Conservation (phyloP, 2,888 invertebrate genomes). For the Leptura quadrifasciata region DNA sequence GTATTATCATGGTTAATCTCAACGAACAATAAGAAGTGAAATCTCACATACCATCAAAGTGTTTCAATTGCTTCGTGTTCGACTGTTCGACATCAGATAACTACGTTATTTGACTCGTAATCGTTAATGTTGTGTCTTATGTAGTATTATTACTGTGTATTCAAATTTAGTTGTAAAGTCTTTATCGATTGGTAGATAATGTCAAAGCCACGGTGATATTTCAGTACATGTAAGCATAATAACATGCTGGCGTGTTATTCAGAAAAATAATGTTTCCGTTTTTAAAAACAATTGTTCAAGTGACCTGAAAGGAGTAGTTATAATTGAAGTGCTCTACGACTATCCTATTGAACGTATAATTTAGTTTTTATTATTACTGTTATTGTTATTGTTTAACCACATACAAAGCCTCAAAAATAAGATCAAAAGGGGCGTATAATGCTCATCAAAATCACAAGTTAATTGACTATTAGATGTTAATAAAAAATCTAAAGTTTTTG, state of each 20-base stretch:
- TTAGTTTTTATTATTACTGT: no score
- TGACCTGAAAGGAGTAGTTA: background rate
- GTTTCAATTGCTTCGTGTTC: conserved; percentile 34
- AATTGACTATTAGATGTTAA: no score
- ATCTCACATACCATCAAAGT: conserved; percentile 34
- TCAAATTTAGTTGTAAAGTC: conserved; percentile 18
- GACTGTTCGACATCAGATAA: conserved; percentile 36
- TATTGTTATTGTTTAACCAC: no score
- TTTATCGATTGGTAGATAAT: conserved; percentile 12
- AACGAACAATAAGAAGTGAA: conserved; percentile 11
- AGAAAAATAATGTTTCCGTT: background rate
- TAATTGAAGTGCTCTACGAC: no score
- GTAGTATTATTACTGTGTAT: conserved; percentile 23
- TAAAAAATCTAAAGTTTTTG: no score
- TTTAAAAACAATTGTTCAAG: background rate
- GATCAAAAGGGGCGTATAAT: no score
- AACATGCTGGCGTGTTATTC: background rate
- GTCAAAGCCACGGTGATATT: conserved; percentile 9
- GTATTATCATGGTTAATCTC: background rate
- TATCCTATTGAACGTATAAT: no score
- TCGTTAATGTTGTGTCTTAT: conserved; percentile 30
- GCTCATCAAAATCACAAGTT: no score
- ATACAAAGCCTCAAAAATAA: no score
- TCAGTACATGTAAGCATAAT: background rate
- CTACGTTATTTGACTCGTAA: conserved; percentile 29